Evolutionary conservation across 2,113 vertebrate genomes (phyloP), one percentile per base, ranked within the genome.

Genomic region (Erythrocercus mccallii): DNA sequence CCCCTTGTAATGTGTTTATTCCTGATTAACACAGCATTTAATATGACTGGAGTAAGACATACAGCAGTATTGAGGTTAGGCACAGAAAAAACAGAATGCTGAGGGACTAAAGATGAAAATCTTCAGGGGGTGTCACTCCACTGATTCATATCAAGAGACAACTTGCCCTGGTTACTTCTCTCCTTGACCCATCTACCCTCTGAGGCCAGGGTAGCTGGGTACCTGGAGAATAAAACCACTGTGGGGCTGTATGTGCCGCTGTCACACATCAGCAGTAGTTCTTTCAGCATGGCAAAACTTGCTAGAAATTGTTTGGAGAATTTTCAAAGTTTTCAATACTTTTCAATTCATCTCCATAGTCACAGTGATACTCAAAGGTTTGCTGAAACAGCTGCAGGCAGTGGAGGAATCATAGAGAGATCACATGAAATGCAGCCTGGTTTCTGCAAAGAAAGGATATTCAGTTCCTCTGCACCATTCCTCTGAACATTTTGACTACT

Each of bases 381-480:
- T 92, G 66, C 90, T 81, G 95, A 51, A 95, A 94, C 62, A 60
- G 91, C 95, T 96, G 65, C 86, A 92, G 86, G 94, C 91, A 92
- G 69, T 30, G 48, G 33, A 91, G 66, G 81, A 91, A 87, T 80
- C 91, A 81, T 0, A 84, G 73, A 54, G 92, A 91, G 81, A 93
- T 62, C 83, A 91, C 86, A 96, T 47, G 81, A 94, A 94, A 92
- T 2, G 14, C 87, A 78, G 66, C 86, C 84, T 68, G 70, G 19
- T 77, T 87, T 91, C 83, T 68, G 61, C 50, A 68, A 73, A 74
- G 45, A 87, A 76, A 56, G 56, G 56, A 69, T 60, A 89, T 89
- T 84, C 92, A 81, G 54, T 35, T 95, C 66, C 56, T 92, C 60
- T 48, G 11, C 48, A 61, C 54, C 56, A 64, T 70, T 93, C 38